phyloP scores from a whole-genome alignment of 1,140 invertebrate genomes.

The Trichogramma pretiosum region DNA sequence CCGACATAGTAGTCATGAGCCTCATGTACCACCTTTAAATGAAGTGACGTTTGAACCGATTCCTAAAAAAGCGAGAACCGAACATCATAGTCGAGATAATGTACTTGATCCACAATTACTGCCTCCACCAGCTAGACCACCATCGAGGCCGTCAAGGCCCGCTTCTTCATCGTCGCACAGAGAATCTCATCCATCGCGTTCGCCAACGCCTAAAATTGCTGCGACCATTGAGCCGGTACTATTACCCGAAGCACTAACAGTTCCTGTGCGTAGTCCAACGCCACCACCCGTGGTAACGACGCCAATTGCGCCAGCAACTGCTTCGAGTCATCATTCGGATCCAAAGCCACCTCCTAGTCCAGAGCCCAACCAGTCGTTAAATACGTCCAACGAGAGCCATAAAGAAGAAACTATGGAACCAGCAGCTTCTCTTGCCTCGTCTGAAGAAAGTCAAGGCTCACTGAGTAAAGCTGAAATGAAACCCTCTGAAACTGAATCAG shows the following conservation, averaged over 20 bases:
- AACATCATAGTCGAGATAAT: too few species aligned
- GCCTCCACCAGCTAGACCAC: slow-evolving; percentile 5
- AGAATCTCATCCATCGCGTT: not conserved
- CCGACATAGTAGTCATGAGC: slow-evolving; percentile 21
- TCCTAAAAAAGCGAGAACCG: too few species aligned
- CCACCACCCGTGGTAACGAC: slow-evolving; percentile 7
- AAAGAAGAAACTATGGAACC: slow-evolving; percentile 18
- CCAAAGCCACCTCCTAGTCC: not conserved
- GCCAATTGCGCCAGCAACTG: not conserved
- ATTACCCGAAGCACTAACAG: not conserved
- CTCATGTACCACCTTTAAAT: slow-evolving; percentile 25
- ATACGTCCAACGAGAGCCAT: slow-evolving; percentile 16
- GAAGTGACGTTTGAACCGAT: slow-evolving; percentile 39
- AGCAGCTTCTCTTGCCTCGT: not conserved
- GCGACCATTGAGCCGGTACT: slow-evolving; percentile 9
- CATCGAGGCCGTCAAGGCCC: not conserved
- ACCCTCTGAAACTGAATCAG: slow-evolving; percentile 30
- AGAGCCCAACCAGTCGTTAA: slow-evolving; percentile 13
- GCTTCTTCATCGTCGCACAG: slow-evolving; percentile 8
- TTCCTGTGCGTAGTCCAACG: slow-evolving; percentile 7
- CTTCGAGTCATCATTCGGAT: not conserved
- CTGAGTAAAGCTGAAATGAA: too few species aligned
- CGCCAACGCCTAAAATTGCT: slow-evolving; percentile 12
- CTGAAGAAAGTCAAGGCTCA: not conserved
- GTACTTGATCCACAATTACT: too few species aligned